Base-by-base conservation (phyloP, 92 coral and sea anemone genomes). In the Ricordea florida region DNA sequence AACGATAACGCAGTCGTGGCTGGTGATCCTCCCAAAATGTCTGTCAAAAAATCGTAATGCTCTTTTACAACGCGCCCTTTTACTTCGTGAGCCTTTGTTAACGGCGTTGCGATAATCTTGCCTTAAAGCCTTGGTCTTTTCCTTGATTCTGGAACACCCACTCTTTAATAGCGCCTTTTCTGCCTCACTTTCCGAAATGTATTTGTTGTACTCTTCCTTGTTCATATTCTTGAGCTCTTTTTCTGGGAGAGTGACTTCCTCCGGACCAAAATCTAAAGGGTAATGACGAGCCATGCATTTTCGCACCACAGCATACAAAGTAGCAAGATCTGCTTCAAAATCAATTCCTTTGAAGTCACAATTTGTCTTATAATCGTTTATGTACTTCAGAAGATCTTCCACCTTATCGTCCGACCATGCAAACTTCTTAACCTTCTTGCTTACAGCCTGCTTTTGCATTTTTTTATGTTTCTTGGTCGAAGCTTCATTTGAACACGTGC, bases 11-110 rank as follows among this genome's bases (percentile, higher is more conserved):
- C 15, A 50, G 43, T 73, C 14, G 88, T 82, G 10, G 88, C 77
- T 2, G 88, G 82, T 4, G 76, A 72, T 6, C 76, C 87, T 18
- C 76, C 87, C 87, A 81, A 82, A 15, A 82, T 72, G 18, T 62
- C 66, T 1, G 67, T 29, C 17, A 74, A 35, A 5, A 57, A 58
- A 34, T 83, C 83, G 34, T 42, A 84, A 47, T 76, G 41, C 17
- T 84, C 79, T 44, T 66, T 56, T 14, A 84, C 67, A 16, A 83
- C 62, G 25, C 27, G 36, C 25, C 26, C 78, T 52, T 38, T 64
- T 50, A 46, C 76, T 68, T 70, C 66, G 78, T 20, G 51, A 29
- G 4, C 64, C 76, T 50, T 52, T 34, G 44, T 50, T 52, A 32
- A 70, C 65, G 13, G 65, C 45, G 25, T 69, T 9, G 63, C 32